A percentile compares a stretch with the other conserved stretches of the same genome.
Evolutionary conservation across 2,797 vertebrate species (phyloP).

Genomic region (Caiman crocodilus): DNA sequence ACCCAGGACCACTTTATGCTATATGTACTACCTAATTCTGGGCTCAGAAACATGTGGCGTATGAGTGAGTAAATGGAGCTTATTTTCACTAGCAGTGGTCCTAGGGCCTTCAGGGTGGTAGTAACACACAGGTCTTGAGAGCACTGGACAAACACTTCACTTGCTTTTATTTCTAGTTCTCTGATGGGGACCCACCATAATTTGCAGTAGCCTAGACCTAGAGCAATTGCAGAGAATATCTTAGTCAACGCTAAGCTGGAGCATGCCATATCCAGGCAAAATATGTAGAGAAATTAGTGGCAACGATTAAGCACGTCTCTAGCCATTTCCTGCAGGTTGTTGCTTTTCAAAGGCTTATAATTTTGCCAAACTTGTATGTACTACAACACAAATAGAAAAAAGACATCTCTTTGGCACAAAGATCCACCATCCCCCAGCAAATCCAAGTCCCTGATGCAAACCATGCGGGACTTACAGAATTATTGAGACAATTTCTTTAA

Average conservation of each 20-base stretch:
- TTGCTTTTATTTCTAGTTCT: background rate
- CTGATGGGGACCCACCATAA: fast-evolving
- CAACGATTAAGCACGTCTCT: too few relatives aligned
- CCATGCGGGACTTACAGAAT: background rate
- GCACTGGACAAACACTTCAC: fast-evolving
- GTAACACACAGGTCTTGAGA: too few relatives aligned
- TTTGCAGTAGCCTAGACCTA: fast-evolving
- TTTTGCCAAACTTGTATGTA: background rate
- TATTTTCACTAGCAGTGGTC: too few relatives aligned
- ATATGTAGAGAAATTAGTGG: background rate
- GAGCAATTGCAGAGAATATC: background rate
- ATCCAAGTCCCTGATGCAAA: background rate
- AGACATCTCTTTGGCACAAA: background rate
- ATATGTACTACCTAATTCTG: too few relatives aligned
- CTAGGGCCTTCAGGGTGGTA: too few relatives aligned
- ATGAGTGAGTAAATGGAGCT: too few relatives aligned
- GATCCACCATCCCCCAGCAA: background rate
- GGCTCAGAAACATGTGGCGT: too few relatives aligned
- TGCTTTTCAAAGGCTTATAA: background rate
- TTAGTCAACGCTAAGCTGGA: background rate
- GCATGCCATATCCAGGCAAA: fast-evolving
- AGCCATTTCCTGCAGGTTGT: too few relatives aligned
- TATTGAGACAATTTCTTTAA: background rate
- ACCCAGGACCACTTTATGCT: too few relatives aligned
- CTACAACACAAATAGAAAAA: background rate